Evolutionary conservation across 2,888 invertebrate genomes (phyloP).

Genomic region (Cryptops parisi): DNA sequence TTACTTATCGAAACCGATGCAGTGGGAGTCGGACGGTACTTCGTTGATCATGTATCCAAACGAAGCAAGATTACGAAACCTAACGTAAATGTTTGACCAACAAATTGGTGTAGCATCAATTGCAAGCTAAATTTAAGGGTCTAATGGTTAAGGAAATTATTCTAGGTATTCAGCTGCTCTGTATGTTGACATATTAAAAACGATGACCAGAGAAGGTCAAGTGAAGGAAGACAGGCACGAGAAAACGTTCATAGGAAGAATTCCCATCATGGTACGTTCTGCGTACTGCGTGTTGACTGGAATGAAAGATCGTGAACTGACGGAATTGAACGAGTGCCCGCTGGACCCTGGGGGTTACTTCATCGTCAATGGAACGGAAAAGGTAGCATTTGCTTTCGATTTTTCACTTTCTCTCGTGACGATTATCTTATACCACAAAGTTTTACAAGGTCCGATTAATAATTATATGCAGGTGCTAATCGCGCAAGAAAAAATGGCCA

Average conservation of each 20-base stretch:
- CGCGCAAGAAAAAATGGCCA: constrained; percentile 99
- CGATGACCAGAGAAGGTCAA: constrained; percentile 76
- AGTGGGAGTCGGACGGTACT: constrained; percentile 99
- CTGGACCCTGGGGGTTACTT: constrained; percentile 99
- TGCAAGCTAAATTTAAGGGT: no score
- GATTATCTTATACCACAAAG: background rate
- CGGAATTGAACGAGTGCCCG: constrained; percentile 98
- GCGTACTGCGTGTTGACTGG: constrained; percentile 91
- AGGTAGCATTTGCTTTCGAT: no score
- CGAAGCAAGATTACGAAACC: constrained; percentile 89
- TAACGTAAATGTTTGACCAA: constrained; percentile 42
- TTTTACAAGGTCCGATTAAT: no score
- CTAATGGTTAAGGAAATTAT: no score
- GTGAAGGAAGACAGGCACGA: constrained; percentile 58
- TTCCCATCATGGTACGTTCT: constrained; percentile 97
- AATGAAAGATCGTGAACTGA: constrained; percentile 94
- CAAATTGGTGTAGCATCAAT: no score
- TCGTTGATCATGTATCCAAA: constrained; percentile 99
- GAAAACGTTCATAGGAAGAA: constrained; percentile 67
- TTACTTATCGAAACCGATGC: constrained; percentile 96
- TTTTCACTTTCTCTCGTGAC: background rate
- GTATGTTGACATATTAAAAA: constrained; percentile 98
- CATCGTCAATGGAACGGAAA: constrained; percentile 98
- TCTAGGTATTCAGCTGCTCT: constrained; percentile 82
- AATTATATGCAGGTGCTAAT: constrained; percentile 52